Base-by-base conservation (phyloP, 2,797 vertebrate species). In the Dendrocincla fuliginosa region DNA sequence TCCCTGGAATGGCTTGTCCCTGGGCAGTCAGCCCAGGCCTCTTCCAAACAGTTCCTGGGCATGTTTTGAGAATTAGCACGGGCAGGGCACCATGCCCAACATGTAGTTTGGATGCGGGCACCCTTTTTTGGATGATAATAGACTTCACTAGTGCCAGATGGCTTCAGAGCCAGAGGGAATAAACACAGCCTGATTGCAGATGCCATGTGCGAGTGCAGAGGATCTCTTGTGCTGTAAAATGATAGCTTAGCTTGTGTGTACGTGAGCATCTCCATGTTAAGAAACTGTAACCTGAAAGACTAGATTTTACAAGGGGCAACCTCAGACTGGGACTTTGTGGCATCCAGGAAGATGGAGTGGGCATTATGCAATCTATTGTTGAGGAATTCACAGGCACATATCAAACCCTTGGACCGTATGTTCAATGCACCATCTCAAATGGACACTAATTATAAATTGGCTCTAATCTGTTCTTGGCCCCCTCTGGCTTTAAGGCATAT, bases 101-200 rank as follows among this genome's bases (percentile, higher is more conserved):
- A 23, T 78, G 71, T 50, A 92, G 93, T 89, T 95, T 95, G 93
- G 84, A 95, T 94, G 89, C 0, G 60, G 94, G 94, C 89, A 93
- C 50, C 65, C 96, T 90, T 94, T 93, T 94, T 94, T 71, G 91
- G 96, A 97, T 95, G 91, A 95, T 97, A 91, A 95, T 91, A 93
- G 93, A 78, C 79, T 89, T 87, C 60, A 50, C 56, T 53, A 75
- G 73, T 88, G 91, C 95, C 95, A 92, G 95, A 87, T 81, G 84
- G 89, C 69, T 73, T 53, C 61, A 57, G 85, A 95, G 32, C n/a
- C 87, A 71, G 82, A 68, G 60, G 68, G 82, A 87, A 89, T 78
- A 93, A 95, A 75, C 87, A 87, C 47, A 95, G 84, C 16, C 79
- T 32, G 73, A 86, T 49, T 47, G 87, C 79, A 79, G 68, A 52